A percentile compares a stretch with the other conserved stretches of the same genome.
Conservation (phyloP, 2,888 invertebrate genomes). For the Pherbina coryleti region DNA sequence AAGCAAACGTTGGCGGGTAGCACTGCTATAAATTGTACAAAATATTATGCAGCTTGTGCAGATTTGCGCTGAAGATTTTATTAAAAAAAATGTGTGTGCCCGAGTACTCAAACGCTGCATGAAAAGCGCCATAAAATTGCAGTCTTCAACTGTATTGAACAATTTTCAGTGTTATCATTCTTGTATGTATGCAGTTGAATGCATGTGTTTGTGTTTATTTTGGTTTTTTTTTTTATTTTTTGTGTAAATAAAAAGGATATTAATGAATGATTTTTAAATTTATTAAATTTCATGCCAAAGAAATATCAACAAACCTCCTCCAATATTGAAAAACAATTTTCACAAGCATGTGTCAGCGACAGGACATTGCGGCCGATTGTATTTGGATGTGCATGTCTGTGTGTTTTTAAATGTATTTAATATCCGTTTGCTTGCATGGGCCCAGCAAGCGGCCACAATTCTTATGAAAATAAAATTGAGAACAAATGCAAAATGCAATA, state of each 20-base stretch:
- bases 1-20: neutral
- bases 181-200: too few relatives aligned
- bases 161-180: neutral
- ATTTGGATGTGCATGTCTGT: neutral
- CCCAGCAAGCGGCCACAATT: neutral
- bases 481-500: neutral
- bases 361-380: conserved; percentile 22
- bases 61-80: neutral
- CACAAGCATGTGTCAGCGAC: conserved; percentile 2
- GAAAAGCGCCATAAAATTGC: too few relatives aligned
- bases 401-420: neutral
- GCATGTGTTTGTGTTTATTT: neutral
- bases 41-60: conserved; percentile 14
- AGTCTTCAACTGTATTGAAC: neutral
- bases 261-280: neutral
- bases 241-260: neutral
- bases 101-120: too few relatives aligned
- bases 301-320: neutral
- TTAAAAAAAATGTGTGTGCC: too few relatives aligned
- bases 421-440: neutral
- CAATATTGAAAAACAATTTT: conserved; percentile 8
- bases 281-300: conserved; percentile 8
- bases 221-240: neutral
- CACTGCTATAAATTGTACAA: neutral
- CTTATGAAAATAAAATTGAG: neutral